phyloP scores from a whole-genome alignment of 2,888 invertebrate species.

The Caenorhabditis doughertyi region DNA sequence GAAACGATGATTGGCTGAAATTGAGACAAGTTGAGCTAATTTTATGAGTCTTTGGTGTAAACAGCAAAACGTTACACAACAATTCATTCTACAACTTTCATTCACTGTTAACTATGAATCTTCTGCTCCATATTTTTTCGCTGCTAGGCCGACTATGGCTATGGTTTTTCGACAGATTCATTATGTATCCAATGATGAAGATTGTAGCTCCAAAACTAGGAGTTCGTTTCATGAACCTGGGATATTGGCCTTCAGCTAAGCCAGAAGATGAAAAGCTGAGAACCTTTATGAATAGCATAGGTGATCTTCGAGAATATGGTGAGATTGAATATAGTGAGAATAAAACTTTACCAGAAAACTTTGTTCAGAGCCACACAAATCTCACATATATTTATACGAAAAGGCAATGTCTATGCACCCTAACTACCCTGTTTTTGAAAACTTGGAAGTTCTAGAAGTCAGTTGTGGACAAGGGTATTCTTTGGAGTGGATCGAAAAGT shows the following conservation, averaged over 20 bases:
- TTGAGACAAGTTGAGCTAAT: constrained; percentile 26
- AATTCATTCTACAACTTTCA: not conserved
- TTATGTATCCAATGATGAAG: constrained; percentile 75
- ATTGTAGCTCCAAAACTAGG: constrained; percentile 65
- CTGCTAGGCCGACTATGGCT: constrained; percentile 61
- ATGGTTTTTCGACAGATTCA: constrained; percentile 73
- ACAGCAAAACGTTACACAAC: not conserved
- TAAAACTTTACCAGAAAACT: no score
- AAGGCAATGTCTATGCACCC: constrained; percentile 75
- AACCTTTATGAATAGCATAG: constrained; percentile 2
- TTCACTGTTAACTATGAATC: constrained; percentile 13
- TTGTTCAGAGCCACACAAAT: constrained; percentile 52
- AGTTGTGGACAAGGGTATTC: constrained; percentile 79
- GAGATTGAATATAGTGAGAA: not conserved
- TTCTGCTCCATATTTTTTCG: constrained; percentile 34
- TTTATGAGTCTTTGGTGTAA: not conserved
- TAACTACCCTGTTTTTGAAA: constrained; percentile 69
- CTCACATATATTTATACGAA: constrained; percentile 76
- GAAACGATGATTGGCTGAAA: constrained; percentile 53
- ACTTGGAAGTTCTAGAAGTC: constrained; percentile 73
- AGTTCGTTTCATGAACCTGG: constrained; percentile 76
- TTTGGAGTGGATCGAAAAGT: constrained; percentile 75
- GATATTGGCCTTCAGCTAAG: constrained; percentile 70
- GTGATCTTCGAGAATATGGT: constrained; percentile 36
- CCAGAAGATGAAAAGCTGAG: constrained; percentile 7